A percentile compares a stretch with the other conserved stretches of the same genome.
These are phyloP conservation scores for Scolanthus callimorphus DNA, from an alignment of 92 coral and sea anemone species.

Conservation along the genomic window DNA sequence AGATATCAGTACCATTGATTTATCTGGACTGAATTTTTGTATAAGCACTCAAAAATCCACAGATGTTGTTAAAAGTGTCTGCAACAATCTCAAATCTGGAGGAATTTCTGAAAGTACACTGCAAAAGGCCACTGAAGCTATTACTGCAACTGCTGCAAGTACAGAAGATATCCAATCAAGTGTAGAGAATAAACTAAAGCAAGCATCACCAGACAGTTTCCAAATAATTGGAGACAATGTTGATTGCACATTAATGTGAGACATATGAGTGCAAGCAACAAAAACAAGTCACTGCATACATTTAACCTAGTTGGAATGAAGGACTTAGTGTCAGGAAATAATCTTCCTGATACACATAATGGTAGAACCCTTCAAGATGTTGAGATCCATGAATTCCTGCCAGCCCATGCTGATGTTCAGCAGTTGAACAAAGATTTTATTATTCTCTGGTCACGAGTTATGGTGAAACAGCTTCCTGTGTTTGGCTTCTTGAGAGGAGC, in stretches of 20 bases:
- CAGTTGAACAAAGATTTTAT: conserved; percentile 9
- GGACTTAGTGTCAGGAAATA: conserved; percentile 17
- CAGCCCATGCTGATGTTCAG: conserved; percentile 5
- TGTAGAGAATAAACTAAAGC: too few relatives aligned
- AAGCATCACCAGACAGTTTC: conserved; percentile 10
- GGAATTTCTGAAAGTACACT: conserved; percentile 16
- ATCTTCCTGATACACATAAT: conserved; percentile 9
- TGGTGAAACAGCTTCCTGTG: conserved; percentile 6
- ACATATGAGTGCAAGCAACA: conserved; percentile 16
- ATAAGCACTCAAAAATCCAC: conserved; percentile 9
- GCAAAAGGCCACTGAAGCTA: not conserved
- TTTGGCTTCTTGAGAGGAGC: not conserved
- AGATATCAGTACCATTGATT: not conserved
- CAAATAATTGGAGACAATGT: conserved; percentile 44
- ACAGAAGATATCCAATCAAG: too few relatives aligned
- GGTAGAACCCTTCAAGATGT: conserved; percentile 4
- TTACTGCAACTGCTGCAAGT: not conserved
- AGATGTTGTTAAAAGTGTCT: conserved; percentile 22
- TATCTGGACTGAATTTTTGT: conserved; percentile 13
- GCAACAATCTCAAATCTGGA: conserved; percentile 12
- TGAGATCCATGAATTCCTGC: conserved; percentile 17
- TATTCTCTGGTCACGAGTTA: not conserved
- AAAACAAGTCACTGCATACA: conserved; percentile 38
- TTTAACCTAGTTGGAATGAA: conserved; percentile 33
- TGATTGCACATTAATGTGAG: conserved; percentile 33